Evolutionary conservation across 2,797 vertebrate genomes (phyloP), one percentile per base, ranked within the genome.

Genomic region (Miichthys miiuy): DNA sequence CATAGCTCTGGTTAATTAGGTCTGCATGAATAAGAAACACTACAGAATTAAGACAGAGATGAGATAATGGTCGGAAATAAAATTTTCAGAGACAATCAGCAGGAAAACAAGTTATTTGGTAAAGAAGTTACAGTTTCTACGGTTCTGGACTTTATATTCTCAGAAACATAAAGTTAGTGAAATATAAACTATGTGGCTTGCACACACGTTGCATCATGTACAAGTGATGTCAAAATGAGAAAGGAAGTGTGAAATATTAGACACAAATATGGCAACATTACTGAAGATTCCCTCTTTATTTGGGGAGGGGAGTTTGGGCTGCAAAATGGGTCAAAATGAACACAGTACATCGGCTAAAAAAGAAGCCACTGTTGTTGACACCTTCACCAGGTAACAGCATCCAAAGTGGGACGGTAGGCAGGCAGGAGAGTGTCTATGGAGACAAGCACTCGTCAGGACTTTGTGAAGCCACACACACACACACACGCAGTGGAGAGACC

Each of bases 161-260:
- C 52, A 66, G 57, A 48, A 21, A 64, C 4, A 56, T 67, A 50
- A 65, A 82, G 70, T 75, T 50, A n/a, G 63, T 21, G 17, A 69
- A 58, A 61, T 21, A 42, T 38, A 82, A 76, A 68, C 13, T 42
- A 11, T 41, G 23, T n/a, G 57, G 62, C 82, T 91, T 92, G 85
- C 90, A 81, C 60, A 64, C 80, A 68, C n/a, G 34, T 92, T 93
- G 85, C 90, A 79, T 92, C 89, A 92, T 50, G 50, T 38, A 21
- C 56, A 62, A 85, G 50, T 18, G 27, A 55, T 51, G 47, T 17
- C 47, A 67, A 78, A 80, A 73, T 54, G 71, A 83, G 57, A 75
- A 23, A 71, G 25, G 46, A 78, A 64, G 64, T 50, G 73, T 72
- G 62, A 84, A 85, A 87, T 78, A 81, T 80, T 72, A 67, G 78